Evolutionary conservation across 1,140 invertebrate species (phyloP).

Genomic region (Plectus sambesii): DNA sequence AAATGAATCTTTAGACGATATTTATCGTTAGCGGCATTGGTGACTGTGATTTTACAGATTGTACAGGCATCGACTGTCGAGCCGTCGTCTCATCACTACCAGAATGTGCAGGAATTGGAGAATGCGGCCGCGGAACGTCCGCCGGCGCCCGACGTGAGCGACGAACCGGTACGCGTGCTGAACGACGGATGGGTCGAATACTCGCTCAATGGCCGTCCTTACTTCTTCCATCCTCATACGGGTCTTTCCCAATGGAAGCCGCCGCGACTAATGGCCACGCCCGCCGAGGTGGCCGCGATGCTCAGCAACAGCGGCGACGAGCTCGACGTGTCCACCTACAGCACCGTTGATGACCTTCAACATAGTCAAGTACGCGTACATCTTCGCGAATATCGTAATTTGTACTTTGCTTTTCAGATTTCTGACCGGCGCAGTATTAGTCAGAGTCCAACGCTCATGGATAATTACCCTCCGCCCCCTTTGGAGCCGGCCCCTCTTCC

Average conservation of each 20-base stretch:
- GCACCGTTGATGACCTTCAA: constrained; percentile 5
- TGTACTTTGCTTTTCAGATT: constrained; percentile 7
- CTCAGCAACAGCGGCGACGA: constrained; percentile 12
- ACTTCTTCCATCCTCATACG: constrained; percentile 20
- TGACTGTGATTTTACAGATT: too few relatives aligned
- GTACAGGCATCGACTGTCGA: too few relatives aligned
- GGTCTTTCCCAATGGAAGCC: constrained; percentile 24
- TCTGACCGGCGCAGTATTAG: constrained; percentile 15
- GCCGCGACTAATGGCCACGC: constrained; percentile 19
- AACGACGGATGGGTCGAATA: constrained; percentile 25
- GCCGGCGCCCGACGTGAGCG: constrained; percentile 14
- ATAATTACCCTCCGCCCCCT: constrained; percentile 2
- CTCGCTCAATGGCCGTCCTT: constrained; percentile 20
- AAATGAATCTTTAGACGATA: too few relatives aligned
- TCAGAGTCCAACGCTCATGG: not conserved
- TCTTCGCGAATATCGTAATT: constrained; percentile 1
- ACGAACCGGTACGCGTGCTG: constrained; percentile 13
- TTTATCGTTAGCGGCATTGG: too few relatives aligned
- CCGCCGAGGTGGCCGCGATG: constrained; percentile 18
- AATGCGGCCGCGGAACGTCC: constrained; percentile 21
- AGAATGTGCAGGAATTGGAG: constrained; percentile 22
- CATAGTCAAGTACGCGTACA: constrained; percentile 1
- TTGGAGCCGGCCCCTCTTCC: too few relatives aligned
- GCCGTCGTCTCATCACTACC: too few relatives aligned
- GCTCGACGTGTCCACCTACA: constrained; percentile 3